phyloP scores from a whole-genome alignment of 2,888 invertebrate species.

The Torymus texanus region DNA sequence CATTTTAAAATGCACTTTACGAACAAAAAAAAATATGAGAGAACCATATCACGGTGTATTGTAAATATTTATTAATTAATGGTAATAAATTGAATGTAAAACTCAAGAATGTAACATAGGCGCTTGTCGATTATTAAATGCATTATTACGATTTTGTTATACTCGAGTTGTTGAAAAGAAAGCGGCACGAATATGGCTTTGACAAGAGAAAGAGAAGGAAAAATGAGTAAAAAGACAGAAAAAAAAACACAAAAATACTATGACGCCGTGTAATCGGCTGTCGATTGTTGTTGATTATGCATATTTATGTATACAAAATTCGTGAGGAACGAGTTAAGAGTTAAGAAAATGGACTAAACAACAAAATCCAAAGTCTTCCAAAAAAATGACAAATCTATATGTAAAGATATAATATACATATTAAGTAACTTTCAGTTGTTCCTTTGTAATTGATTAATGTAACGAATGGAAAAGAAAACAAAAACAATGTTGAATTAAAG shows the following conservation, averaged over 20 bases:
- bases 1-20: constrained; percentile 48
- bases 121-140: constrained; percentile 30
- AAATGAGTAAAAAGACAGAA: constrained; percentile 26
- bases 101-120: constrained; percentile 43
- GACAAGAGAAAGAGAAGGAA: constrained; percentile 31
- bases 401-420: not conserved
- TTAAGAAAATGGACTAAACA: constrained; percentile 57
- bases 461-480: constrained; percentile 12
- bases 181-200: constrained; percentile 52
- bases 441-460: constrained; percentile 8
- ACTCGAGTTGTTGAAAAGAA: constrained; percentile 47
- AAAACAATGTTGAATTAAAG: not conserved
- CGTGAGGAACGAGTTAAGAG: constrained; percentile 32
- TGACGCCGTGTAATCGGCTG: constrained; percentile 13
- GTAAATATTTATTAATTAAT: constrained; percentile 47
- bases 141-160: constrained; percentile 49
- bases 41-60: constrained; percentile 8
- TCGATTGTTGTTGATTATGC: constrained; percentile 53
- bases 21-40: constrained; percentile 7
- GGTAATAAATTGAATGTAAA: constrained; percentile 26
- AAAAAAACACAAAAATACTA: not conserved
- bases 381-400: constrained; percentile 53
- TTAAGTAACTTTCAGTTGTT: constrained; percentile 34
- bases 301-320: constrained; percentile 42
- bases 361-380: constrained; percentile 73